Base-by-base conservation (phyloP, 2,113 vertebrate species). In the Crotalus horridus region DNA sequence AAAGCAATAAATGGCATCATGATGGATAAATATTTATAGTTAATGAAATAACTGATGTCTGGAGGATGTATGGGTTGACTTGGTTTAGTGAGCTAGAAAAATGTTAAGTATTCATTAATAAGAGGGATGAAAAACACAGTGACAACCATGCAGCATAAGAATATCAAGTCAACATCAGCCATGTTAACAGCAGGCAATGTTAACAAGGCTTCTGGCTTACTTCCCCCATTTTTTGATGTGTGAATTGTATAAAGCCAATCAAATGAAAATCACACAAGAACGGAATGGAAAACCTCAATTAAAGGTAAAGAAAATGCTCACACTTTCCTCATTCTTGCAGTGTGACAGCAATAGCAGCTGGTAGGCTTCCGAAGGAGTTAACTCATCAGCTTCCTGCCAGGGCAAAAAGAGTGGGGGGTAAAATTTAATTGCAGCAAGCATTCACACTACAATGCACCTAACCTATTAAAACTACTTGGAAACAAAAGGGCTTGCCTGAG, bases 271-370 rank as follows among this genome's bases (percentile, higher is more conserved):
- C 74, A 11, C 0, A 0, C 2, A 93, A 15, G 3, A 88, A 7
- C 24, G 23, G 9, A 91, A 61, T 12, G 29, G 94, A 96, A 89
- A 69, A 85, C 13, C 92, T 95, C 74, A 94, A 55, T 94, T 88
- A 91, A 95, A 95, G 90, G 23, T 21, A 88, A 94, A 90, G 93
- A 69, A 88, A 26, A 64, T 3, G 11, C 11, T 13, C 48, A 69
- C 13, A 93, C 33, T 91, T 51, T 55, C 53, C 87, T 43, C 58
- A 9, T 92, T 93, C 92, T 94, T 94, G 54, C 51, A 54, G 7
- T 55, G 87, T 69, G 74, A 53, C 85, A 89, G 81, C 88, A 90
- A 85, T 39, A 85, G 64, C 29, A 91, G 85, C 54, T 13, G 88
- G 91, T 0, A 91, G 58, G 24, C 43, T 95, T 85, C 51, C 24